Base-by-base conservation (phyloP, 2,113 vertebrate genomes). In the Carassius auratus region DNA sequence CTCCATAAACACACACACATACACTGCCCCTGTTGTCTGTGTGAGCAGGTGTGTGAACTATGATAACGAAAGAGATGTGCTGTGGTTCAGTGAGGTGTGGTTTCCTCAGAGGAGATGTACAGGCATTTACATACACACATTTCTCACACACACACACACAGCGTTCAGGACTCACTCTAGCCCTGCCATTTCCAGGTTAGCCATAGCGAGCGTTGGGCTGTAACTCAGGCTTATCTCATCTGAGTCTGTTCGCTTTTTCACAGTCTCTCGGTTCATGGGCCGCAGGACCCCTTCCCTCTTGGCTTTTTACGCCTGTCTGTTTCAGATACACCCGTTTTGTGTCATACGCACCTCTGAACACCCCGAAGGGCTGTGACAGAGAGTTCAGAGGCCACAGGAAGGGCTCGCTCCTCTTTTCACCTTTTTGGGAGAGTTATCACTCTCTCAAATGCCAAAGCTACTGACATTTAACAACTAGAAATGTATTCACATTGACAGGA, bases 381-480 rank as follows among this genome's bases (percentile, higher is more conserved):
- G 78, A 85, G 84, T 61, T 84, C 30, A 26, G 88, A 68, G 84
- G 76, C 77, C 76, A 19, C 45, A 38, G 62, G 76, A 79, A 77
- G 45, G 33, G 10, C 30, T 42, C 52, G n/a, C 38, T 68, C 48
- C 86, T 87, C 87, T 89, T 85, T 86, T 90, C 86, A 86, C 87
- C 85, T 82, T 78, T 74, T 82, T 89, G 84, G 71, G 87, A 89
- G 84, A 80, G 85, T 92, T 94, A 94, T 93, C 92, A 91, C 89
- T 88, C 85, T 85, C 90, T 89, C 86, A 95, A 95, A 95, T 94
- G 92, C 88, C 93, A 95, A 89, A 90, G 86, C 84, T 82, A 80
- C 76, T 94, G 92, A 93, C 94, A 94, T 94, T 94, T 93, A 87
- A 86, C 85, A 57, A 85, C 78, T 26, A 83, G 85, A 52, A 61